Evolutionary conservation across 1,140 invertebrate genomes (phyloP).

Genomic region (Ptiloglossa arizonensis): DNA sequence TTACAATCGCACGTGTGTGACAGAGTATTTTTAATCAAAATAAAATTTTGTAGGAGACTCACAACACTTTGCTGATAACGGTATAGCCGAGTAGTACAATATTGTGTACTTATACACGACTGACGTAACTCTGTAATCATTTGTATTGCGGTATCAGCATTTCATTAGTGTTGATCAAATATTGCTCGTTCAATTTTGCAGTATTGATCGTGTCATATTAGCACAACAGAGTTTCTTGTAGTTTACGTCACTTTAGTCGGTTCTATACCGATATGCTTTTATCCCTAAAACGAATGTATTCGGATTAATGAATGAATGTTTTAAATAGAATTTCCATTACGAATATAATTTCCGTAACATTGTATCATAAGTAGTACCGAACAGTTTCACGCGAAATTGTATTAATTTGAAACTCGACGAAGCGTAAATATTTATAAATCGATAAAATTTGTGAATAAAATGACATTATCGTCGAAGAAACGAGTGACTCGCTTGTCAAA

Average conservation of each 20-base stretch:
- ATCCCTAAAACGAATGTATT: neutral
- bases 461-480: no score
- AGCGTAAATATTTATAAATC: no score
- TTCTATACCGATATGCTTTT: neutral
- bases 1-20: neutral
- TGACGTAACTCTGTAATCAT: neutral
- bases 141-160: slow-evolving; percentile 1
- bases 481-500: no score
- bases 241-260: neutral
- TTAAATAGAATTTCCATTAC: no score
- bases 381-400: no score
- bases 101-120: slow-evolving; percentile 2
- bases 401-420: no score
- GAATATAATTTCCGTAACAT: no score
- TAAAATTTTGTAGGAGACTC: neutral
- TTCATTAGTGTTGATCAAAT: slow-evolving; percentile 12
- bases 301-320: no score
- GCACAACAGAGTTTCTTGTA: slow-evolving; percentile 1
- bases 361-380: no score
- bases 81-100: neutral
- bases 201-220: slow-evolving; percentile 1
- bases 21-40: neutral
- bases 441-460: no score
- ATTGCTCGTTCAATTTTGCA: slow-evolving; percentile 15
- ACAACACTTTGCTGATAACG: neutral